Conservation (phyloP, 1,140 invertebrate species). For the Hydropsyche tenuis region DNA sequence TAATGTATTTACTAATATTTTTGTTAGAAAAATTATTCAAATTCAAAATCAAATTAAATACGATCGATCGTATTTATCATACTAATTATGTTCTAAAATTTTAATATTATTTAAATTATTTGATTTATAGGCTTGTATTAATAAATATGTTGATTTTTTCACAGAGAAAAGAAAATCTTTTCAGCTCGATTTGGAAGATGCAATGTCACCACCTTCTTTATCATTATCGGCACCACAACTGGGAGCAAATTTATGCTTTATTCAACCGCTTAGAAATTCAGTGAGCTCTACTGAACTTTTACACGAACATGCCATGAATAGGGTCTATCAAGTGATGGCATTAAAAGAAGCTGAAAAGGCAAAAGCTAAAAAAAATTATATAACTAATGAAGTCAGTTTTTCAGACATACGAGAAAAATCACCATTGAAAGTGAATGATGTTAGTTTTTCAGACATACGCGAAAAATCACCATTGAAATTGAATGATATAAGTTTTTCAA, state of each 20-base stretch:
- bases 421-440: background rate
- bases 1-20: background rate
- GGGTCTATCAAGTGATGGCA: constrained; percentile 77
- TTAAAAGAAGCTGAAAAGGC: constrained; percentile 70
- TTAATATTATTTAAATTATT: no score
- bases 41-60: no score
- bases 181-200: constrained; percentile 67
- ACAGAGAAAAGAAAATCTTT: constrained; percentile 66
- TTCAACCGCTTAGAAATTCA: constrained; percentile 67
- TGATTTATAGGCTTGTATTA: no score
- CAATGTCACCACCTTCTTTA: constrained; percentile 73
- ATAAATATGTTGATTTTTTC: constrained; percentile 46
- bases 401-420: constrained; percentile 34
- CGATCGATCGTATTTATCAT: no score
- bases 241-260: constrained; percentile 58
- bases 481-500: background rate
- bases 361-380: constrained; percentile 52
- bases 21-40: no score
- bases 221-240: constrained; percentile 82
- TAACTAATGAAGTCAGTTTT: constrained; percentile 44
- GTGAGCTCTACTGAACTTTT: constrained; percentile 82
- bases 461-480: background rate
- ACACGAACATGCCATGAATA: constrained; percentile 78
- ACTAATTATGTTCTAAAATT: no score
- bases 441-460: background rate